Evolutionary conservation across 2,797 vertebrate species (phyloP).

Genomic region (Pangasius larnaudii): DNA sequence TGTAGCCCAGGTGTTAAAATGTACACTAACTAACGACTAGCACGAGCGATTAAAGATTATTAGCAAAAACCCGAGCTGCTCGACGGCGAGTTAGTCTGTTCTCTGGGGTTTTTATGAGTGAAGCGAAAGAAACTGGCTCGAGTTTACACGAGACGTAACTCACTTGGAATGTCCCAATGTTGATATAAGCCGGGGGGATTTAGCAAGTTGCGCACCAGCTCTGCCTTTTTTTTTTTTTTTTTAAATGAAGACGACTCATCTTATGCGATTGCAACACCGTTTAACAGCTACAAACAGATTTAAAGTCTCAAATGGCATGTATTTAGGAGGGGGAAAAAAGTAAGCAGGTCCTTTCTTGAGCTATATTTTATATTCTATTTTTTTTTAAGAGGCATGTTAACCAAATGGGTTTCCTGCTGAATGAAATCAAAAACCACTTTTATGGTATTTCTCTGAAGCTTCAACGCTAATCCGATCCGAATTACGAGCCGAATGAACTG

Average conservation of each 20-base stretch:
- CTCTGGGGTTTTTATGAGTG: background rate
- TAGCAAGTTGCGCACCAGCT: background rate
- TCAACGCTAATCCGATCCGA: too few relatives aligned
- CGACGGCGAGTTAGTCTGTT: background rate
- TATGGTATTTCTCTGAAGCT: too few relatives aligned
- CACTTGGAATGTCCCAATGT: slow-evolving; percentile 26
- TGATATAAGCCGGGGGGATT: slow-evolving; percentile 33
- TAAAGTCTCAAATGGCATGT: background rate
- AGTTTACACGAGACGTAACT: slow-evolving; percentile 18
- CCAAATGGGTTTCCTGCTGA: background rate
- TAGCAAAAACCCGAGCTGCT: background rate
- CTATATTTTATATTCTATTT: background rate
- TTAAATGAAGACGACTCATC: background rate
- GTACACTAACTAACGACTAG: background rate
- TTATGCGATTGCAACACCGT: background rate
- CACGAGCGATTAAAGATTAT: background rate
- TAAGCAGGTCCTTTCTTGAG: background rate
- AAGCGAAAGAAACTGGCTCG: slow-evolving; percentile 6
- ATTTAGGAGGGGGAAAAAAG: too few relatives aligned
- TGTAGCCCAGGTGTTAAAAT: background rate
- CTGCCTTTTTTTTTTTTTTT: background rate
- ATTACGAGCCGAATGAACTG: background rate
- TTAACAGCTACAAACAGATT: background rate
- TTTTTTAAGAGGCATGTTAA: background rate
- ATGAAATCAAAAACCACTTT: background rate